Evolutionary conservation across 1,140 invertebrate genomes (phyloP), one percentile per base, ranked within the genome.

Genomic region (Caerostris darwini): DNA sequence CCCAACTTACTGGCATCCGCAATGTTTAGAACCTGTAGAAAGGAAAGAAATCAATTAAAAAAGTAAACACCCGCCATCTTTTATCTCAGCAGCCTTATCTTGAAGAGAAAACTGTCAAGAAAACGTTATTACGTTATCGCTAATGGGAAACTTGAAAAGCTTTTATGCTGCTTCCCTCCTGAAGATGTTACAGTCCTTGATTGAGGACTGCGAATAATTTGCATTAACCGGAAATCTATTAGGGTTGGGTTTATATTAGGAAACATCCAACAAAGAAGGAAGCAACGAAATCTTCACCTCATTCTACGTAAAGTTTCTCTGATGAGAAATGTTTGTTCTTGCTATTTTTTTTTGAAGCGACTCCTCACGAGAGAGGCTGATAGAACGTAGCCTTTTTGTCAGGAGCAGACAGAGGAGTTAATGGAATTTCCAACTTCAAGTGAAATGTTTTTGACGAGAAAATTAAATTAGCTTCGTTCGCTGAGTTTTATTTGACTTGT

Each of bases 221-320:
- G 8, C 61, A 53, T 88, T 50, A 88, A 88, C 86, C n/a, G 61
- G 59, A 67, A 88, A 88, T 88, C 86, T 67, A 88, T 88, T 88
- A 88, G 19, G 19, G 19, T 12, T n/a, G 56, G 54, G 54, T 10
- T 57, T 85, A 85, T 85, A 57, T 85, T 58, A 57, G 4, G 57
- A 85, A 58, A 57, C 19, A 58, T 58, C 82, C 57, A 17, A 7
- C 14, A 57, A 14, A 54, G 77, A 0, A 34, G 19, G 56, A 83
- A 17, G 14, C 17, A 77, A 14, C 34, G 71, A 53, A 77, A 77
- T 77, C 71, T 77, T 77, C 71, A 57, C 19, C 17, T 34, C 34
- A 34, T 34, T 34, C 34, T 34, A 2, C 71, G 10, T 34, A 19
- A 4, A 6, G 7, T 3, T 64, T 10, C 3, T 8, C 12, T 50